Evolutionary conservation across 2,797 vertebrate genomes (phyloP).

Genomic region (Malacoraja senta): DNA sequence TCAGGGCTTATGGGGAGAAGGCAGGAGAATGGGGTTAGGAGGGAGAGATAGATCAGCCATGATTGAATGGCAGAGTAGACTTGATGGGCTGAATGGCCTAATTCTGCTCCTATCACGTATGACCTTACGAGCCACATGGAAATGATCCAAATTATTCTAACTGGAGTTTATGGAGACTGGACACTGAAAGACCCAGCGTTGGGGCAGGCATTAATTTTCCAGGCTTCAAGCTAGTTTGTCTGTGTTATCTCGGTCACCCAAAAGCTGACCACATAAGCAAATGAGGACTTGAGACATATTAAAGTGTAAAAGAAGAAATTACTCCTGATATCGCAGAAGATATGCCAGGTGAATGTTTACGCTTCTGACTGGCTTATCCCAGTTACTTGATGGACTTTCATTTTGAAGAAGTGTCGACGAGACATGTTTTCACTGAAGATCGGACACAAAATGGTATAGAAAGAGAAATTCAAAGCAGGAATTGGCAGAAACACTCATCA

Average conservation of each 20-base stretch:
- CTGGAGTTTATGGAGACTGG: background rate
- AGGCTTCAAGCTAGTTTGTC: background rate
- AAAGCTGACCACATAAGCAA: background rate
- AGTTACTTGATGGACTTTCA: conserved; percentile 2
- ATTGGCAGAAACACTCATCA: too few relatives aligned
- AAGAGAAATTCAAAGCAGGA: background rate
- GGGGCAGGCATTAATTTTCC: background rate
- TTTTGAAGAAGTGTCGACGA: too few relatives aligned
- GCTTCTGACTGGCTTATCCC: too few relatives aligned
- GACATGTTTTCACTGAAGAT: too few relatives aligned
- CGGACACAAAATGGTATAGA: background rate
- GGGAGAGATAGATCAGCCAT: too few relatives aligned
- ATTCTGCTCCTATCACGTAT: too few relatives aligned
- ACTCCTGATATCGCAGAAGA: background rate
- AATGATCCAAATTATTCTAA: background rate
- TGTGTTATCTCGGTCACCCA: background rate
- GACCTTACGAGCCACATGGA: too few relatives aligned
- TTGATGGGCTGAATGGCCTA: too few relatives aligned
- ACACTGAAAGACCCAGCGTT: background rate
- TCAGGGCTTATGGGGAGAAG: too few relatives aligned
- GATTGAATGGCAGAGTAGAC: too few relatives aligned
- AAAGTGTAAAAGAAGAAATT: background rate
- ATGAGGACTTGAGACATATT: background rate
- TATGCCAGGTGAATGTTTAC: background rate
- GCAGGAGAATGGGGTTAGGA: too few relatives aligned